Percentiles rank a stretch among this genome's conserved stretches.
These are phyloP conservation scores for Brachypterus glaber DNA, from an alignment of 2,888 invertebrate genomes.

Conservation along the genomic window DNA sequence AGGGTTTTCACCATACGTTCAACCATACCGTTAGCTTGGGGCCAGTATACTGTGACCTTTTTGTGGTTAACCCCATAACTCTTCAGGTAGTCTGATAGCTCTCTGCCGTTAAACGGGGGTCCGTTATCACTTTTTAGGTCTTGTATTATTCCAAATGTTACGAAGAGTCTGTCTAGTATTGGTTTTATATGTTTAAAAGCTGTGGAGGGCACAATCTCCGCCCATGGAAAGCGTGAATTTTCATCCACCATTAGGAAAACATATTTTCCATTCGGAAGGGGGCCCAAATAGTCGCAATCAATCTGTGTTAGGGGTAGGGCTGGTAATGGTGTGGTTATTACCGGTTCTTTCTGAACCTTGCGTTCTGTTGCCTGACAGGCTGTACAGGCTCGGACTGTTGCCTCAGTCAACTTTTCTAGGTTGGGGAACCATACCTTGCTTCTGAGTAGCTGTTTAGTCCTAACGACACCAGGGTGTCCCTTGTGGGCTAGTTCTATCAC, in stretches of 20 bases:
- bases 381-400: neutral
- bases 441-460: slow-evolving; percentile 5
- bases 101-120: slow-evolving; percentile 13
- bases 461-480: no score
- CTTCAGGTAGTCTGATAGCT: slow-evolving; percentile 10
- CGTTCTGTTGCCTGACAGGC: slow-evolving; percentile 1
- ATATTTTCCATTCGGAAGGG: slow-evolving; percentile 13
- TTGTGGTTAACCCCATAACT: slow-evolving; percentile 13
- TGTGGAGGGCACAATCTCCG: slow-evolving; percentile 12
- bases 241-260: slow-evolving; percentile 12
- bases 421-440: slow-evolving; percentile 5
- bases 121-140: slow-evolving; percentile 13
- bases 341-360: no score
- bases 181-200: slow-evolving; percentile 9
- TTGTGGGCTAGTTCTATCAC: no score
- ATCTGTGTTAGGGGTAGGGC: slow-evolving; percentile 11
- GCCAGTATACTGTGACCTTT: slow-evolving; percentile 17
- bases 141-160: slow-evolving; percentile 10
- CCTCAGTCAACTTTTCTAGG: neutral
- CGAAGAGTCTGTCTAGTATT: slow-evolving; percentile 10
- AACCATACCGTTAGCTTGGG: slow-evolving; percentile 17
- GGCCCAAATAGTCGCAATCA: slow-evolving; percentile 13
- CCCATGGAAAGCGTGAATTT: slow-evolving; percentile 13
- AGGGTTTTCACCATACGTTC: slow-evolving; percentile 16
- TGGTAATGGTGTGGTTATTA: no score